Base-by-base conservation (phyloP, 1,140 invertebrate species). In the Drosophila equinoxialis region DNA sequence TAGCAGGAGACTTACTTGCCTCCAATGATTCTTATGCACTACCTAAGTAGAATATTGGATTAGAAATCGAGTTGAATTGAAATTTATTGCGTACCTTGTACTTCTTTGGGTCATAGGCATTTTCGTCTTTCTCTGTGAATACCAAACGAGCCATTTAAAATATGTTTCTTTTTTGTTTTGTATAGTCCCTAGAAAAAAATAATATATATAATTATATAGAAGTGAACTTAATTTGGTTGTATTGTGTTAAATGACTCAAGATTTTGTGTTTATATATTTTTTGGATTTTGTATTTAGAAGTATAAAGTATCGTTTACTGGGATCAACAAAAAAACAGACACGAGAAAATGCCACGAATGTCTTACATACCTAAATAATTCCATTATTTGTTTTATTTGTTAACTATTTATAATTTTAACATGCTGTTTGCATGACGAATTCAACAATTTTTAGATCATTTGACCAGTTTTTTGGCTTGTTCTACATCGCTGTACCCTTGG, bases 21-120 rank as follows among this genome's bases (percentile, higher is more conserved):
- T 71, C 86, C 87, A 91, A 33, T 91, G 90, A 63, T 91, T 91
- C 39, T 81, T 81, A 51, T 83, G 87, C 14, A 81, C 78, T 30
- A 90, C 76, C 86, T 90, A 62, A 0, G 23, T 1, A 6, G 30
- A 30, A 30, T 30, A 6, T 30, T 30, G 30, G 30, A 30, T 30
- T 30, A 30, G 6, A 13, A 23, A 30, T 37, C 3, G 7, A 10
- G 10, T 17, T 6, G 0, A 6, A 10, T 33, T 4, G n/a, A 20
- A 33, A 14, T 54, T 3, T 41, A 10, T 2, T 8, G 23, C 55
- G 35, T 14, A 90, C 86, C 51, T 61, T 77, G 57, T 90, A 90
- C 64, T 90, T 89, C 35, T 84, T 89, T 37, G 84, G 71, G 73
- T 89, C 84, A n/a, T 89, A 89, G 51, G 84, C 74, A 73, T 81